Evolutionary conservation across 2,888 invertebrate species (phyloP).

Genomic region (Aproaerema taeniolella): DNA sequence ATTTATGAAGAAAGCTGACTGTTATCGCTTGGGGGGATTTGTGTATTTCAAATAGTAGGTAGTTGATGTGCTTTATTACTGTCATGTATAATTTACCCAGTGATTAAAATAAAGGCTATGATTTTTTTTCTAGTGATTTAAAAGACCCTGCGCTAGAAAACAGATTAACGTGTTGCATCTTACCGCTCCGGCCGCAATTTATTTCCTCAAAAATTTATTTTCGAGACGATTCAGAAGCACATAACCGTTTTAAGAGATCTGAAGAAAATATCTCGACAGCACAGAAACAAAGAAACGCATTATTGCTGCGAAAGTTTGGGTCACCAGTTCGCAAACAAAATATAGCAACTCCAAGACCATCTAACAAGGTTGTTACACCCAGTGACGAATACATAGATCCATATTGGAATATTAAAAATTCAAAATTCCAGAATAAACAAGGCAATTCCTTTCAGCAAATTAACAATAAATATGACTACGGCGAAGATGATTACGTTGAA

Average conservation of each 20-base stretch:
- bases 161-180: slow-evolving; percentile 42
- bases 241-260: slow-evolving; percentile 36
- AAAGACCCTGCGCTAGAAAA: too few species aligned
- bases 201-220: slow-evolving; percentile 28
- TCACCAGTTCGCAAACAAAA: slow-evolving; percentile 28
- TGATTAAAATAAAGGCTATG: too few species aligned
- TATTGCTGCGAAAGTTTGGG: slow-evolving; percentile 38
- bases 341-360: slow-evolving; percentile 24
- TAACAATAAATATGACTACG: slow-evolving; percentile 33
- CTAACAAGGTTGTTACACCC: slow-evolving; percentile 36
- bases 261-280: slow-evolving; percentile 27
- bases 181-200: slow-evolving; percentile 31
- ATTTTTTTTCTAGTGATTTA: slow-evolving; percentile 26
- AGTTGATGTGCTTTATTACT: too few species aligned
- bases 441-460: slow-evolving; percentile 15
- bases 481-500: slow-evolving; percentile 38
- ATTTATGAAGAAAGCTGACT: slow-evolving; percentile 43
- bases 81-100: too few species aligned
- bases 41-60: slow-evolving; percentile 27
- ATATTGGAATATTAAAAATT: slow-evolving; percentile 61
- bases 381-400: slow-evolving; percentile 53
- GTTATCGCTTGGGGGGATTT: slow-evolving; percentile 39
- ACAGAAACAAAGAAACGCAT: slow-evolving; percentile 46
- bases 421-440: slow-evolving; percentile 33
- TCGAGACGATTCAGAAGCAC: slow-evolving; percentile 23